A percentile compares a stretch with the other conserved stretches of the same genome.
Evolutionary conservation across 2,888 invertebrate genomes (phyloP).

Genomic region (Brassicogethes aeneus): DNA sequence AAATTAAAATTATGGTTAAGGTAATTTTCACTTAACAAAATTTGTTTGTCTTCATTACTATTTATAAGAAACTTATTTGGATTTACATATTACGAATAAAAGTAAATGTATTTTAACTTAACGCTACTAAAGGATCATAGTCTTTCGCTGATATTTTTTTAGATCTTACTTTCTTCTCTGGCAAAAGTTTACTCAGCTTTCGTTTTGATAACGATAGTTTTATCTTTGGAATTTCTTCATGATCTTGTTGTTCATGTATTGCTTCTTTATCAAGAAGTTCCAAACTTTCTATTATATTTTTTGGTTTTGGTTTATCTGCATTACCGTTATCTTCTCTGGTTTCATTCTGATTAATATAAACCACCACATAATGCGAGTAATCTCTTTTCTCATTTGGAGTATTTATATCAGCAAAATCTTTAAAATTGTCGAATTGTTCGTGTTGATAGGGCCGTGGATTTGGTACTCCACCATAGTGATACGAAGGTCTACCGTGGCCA

Average conservation of each 20-base stretch:
- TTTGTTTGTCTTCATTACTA: no score
- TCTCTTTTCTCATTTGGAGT: slow-evolving; percentile 72
- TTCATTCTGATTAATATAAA: slow-evolving; percentile 73
- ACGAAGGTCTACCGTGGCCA: slow-evolving; percentile 62
- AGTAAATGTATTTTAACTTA: slow-evolving; percentile 50
- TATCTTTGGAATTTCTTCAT: slow-evolving; percentile 31
- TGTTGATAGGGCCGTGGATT: slow-evolving; percentile 63
- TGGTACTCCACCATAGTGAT: slow-evolving; percentile 41
- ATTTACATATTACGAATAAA: no score
- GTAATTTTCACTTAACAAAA: no score
- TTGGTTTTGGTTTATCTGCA: slow-evolving; percentile 35
- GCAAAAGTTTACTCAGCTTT: slow-evolving; percentile 49
- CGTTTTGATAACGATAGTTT: slow-evolving; percentile 54
- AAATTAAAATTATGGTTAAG: no score
- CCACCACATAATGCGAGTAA: slow-evolving; percentile 75
- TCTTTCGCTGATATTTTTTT: slow-evolving; percentile 37
- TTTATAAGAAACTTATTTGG: no score
- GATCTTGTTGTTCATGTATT: slow-evolving; percentile 12
- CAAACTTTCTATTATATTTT: slow-evolving; percentile 75
- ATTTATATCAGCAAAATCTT: slow-evolving; percentile 85
- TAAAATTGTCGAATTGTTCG: slow-evolving; percentile 82
- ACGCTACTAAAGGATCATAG: slow-evolving; percentile 56
- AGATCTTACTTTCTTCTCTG: slow-evolving; percentile 36
- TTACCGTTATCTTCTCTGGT: slow-evolving; percentile 44
- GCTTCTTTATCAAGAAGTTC: slow-evolving; percentile 58